phyloP scores from a whole-genome alignment of 2,113 vertebrate genomes.

The Merops nubicus region DNA sequence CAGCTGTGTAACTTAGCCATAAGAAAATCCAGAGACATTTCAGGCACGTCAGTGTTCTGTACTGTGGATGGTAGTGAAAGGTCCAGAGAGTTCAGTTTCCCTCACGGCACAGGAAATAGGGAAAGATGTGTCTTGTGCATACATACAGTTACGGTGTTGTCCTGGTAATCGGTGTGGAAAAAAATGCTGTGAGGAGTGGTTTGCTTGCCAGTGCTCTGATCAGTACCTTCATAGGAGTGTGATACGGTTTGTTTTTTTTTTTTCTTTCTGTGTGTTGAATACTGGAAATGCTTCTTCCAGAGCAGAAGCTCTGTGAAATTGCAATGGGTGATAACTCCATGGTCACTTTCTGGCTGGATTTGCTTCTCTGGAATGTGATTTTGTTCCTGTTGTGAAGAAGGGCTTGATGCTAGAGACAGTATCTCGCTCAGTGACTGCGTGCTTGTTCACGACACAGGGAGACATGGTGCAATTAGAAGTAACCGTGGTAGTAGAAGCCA shows the following conservation, averaged over 20 bases:
- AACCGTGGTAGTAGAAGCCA: background rate
- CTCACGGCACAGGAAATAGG: fast-evolving
- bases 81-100: background rate
- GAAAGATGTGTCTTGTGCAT: background rate
- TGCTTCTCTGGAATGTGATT: background rate
- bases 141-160: fast-evolving
- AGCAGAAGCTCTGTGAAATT: background rate
- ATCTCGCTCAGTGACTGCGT: background rate
- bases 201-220: background rate
- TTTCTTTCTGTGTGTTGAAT: background rate
- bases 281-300: background rate
- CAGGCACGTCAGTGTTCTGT: fast-evolving
- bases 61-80: fast-evolving
- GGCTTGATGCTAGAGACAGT: fast-evolving
- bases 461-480: background rate
- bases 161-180: background rate
- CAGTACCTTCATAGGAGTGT: fast-evolving
- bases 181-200: background rate
- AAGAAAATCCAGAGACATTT: background rate
- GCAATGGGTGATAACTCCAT: fast-evolving
- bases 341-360: background rate
- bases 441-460: fast-evolving
- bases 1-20: fast-evolving
- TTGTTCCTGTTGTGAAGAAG: background rate
- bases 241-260: background rate